Evolutionary conservation across 2,113 vertebrate genomes (phyloP), one percentile per base, ranked within the genome.

Genomic region (Amphiprion percula): DNA sequence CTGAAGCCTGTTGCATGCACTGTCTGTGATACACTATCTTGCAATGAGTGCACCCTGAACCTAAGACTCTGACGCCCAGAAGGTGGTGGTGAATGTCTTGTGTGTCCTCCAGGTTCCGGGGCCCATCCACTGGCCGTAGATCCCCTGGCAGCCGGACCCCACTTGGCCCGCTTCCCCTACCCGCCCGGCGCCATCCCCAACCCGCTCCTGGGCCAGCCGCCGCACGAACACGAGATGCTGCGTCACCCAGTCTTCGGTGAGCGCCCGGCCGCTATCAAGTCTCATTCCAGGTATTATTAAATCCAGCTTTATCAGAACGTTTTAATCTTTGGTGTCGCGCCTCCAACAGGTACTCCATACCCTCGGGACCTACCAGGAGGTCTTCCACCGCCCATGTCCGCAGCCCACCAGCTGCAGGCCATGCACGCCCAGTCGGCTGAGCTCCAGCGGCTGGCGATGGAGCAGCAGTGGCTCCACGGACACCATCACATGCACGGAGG

Each of bases 181-280:
- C 97, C 98, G 0, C 98, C 96, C 10, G 97, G 97, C 82, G 95
- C 96, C 89, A 97, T 99, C 90, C 97, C 97, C 87, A 99, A 98
- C 92, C 91, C 97, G 24, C 95, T 99, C 90, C 95, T 99, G 61
- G 96, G 96, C 63, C 97, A 98, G 90, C 95, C 95, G 1, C 97
- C 96, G n/a, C 97, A 98, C 0, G 98, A 99, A 92, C 98, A 99
- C 53, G 98, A 99, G 95, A 98, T 99, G 97, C 96, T 99, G 44
- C 96, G 98, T 77, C 98, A 99, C 87, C 98, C 97, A 0, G 96
- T 99, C 60, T 99, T 99, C 9, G 98, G 98, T 99, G 91, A 91
- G 96, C 17, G n/a, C 11, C 19, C 68, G 1, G 14, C 52, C 44
- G 10, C 33, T 1, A 23, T 6, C 30, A 14, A 8, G 2, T 58